phyloP scores from a whole-genome alignment of 2,888 invertebrate species.

The Clistopyga incitator region DNA sequence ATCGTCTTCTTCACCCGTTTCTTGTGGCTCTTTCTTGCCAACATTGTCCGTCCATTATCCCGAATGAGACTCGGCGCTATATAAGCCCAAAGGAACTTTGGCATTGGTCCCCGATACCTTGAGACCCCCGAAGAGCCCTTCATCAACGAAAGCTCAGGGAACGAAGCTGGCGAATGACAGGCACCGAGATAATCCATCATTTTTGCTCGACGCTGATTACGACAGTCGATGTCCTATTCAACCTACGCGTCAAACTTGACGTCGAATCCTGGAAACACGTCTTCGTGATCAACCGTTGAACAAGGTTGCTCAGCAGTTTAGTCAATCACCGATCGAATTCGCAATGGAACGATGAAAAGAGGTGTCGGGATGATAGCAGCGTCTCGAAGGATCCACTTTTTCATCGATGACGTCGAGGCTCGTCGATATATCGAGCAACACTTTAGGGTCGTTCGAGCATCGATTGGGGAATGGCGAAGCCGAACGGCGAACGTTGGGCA shows the following conservation, averaged over 20 bases:
- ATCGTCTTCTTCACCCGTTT: constrained; percentile 66
- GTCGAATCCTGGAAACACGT: neutral
- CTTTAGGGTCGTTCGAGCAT: constrained; percentile 23
- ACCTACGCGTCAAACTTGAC: neutral
- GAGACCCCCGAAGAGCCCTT: neutral
- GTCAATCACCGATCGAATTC: neutral
- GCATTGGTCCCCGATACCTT: neutral
- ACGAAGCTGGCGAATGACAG: neutral
- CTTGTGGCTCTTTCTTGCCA: constrained; percentile 67
- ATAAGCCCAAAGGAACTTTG: neutral
- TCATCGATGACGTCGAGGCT: constrained; percentile 31
- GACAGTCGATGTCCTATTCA: neutral
- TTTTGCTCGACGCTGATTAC: too few relatives aligned
- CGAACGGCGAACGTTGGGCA: neutral
- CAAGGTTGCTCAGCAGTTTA: neutral
- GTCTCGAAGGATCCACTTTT: constrained; percentile 6
- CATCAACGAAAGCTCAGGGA: neutral
- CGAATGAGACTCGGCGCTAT: constrained; percentile 61
- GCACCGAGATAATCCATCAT: too few relatives aligned
- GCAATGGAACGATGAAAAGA: neutral
- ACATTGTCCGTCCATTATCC: constrained; percentile 71
- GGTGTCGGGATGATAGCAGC: constrained; percentile 2
- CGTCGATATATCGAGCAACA: constrained; percentile 57
- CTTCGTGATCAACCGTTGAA: neutral
- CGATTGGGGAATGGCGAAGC: neutral